These are phyloP conservation scores for Carettochelys insculpta DNA, from an alignment of 2,113 vertebrate genomes.

Conservation along the genomic window DNA sequence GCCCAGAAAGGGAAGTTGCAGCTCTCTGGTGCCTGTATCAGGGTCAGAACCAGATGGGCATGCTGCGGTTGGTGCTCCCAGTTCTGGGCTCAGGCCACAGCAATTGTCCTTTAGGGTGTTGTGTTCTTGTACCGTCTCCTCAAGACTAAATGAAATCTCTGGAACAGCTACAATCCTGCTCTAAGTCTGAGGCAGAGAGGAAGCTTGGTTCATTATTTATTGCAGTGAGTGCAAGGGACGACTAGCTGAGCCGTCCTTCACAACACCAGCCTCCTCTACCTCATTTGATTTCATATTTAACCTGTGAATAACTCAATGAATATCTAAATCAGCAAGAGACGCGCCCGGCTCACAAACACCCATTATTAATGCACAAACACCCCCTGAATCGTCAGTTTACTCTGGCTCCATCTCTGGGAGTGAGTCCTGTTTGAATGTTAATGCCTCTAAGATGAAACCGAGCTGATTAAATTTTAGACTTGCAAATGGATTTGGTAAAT, in stretches of 20 bases:
- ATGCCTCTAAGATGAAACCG: slow-evolving; percentile 65
- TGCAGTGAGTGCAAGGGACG: neutral
- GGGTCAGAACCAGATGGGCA: neutral
- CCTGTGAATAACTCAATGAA: rapidly evolving
- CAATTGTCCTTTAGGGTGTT: neutral
- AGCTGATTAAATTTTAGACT: slow-evolving; percentile 74
- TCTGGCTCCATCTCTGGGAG: neutral
- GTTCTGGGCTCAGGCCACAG: neutral
- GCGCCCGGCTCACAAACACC: neutral
- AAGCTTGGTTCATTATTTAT: neutral
- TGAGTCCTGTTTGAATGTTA: slow-evolving; percentile 52
- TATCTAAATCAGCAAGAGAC: neutral
- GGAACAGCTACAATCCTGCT: neutral
- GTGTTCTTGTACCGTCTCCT: neutral
- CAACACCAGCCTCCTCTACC: neutral
- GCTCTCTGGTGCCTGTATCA: neutral
- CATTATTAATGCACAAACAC: rapidly evolving
- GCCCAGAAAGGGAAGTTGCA: neutral
- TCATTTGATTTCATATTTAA: neutral
- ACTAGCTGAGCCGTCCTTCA: no score
- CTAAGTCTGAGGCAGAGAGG: rapidly evolving
- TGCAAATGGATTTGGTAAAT: slow-evolving; percentile 72
- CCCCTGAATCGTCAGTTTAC: neutral
- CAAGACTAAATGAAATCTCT: neutral
- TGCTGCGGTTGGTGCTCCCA: neutral